Base-by-base conservation (phyloP, 2,888 invertebrate genomes). In the Rhagophthalmus giganteus region DNA sequence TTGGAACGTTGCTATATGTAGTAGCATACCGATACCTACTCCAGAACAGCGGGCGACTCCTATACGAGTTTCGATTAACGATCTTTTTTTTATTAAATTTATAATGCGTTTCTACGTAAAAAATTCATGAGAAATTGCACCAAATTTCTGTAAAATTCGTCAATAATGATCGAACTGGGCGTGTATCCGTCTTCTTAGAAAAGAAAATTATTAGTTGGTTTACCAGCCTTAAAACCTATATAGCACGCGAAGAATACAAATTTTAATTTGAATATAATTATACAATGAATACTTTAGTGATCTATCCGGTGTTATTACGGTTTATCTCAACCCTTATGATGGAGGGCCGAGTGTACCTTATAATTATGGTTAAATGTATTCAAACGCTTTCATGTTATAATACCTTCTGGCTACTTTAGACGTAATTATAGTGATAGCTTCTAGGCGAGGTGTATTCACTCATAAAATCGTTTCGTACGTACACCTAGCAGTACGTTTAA, bases 351-450 rank as follows among this genome's bases (percentile, higher is more conserved):
- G 50, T 34, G 31, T 49, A 58, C 47, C 58, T 40, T 53, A 53
- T 55, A 58, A 58, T 58, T 58, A 58, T 46, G 48, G 49, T 34
- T 50, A 55, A 53, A 55, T 47, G 47, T 46, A 55, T 53, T 50
- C 55, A 52, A 52, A 53, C 47, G 50, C 51, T 55, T 53, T 55
- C 41, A 48, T 42, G 30, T 47, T 49, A 47, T 53, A 34, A 46
- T 55, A 50, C 55, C 55, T 53, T 54, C 50, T 47, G 58, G 58
- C 55, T 51, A 45, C 42, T 50, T 53, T 42, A 46, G 34, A 47
- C 51, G 48, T 54, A 58, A 58, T 58, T 58, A 58, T 55, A 57
- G 55, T 54, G 53, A 50, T 54, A 34, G 58, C 46, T 51, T 39
- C 38, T 50, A 50, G 44, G 42, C 28, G 38, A 44, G 33, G 37